phyloP scores from a whole-genome alignment of 2,888 invertebrate species.

The Campoletis raptor region DNA sequence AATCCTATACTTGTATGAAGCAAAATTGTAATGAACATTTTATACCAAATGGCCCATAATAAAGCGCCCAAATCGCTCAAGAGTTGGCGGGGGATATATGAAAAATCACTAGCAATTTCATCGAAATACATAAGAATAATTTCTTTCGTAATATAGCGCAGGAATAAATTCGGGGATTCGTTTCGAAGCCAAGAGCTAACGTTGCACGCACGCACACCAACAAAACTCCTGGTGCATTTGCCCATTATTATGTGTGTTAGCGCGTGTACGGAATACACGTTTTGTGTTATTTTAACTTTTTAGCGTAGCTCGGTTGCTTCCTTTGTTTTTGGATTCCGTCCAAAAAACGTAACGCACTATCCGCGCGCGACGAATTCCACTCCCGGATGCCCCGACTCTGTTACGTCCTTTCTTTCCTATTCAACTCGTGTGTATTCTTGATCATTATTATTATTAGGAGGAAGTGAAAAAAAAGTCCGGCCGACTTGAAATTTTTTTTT shows the following conservation, averaged over 20 bases:
- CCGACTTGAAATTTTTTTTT: constrained; percentile 2
- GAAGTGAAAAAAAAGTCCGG: neutral
- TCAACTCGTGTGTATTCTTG: constrained; percentile 38
- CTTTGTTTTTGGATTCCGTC: constrained; percentile 67
- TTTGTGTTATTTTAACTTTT: constrained; percentile 74
- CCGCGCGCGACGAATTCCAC: constrained; percentile 59
- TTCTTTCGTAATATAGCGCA: constrained; percentile 47
- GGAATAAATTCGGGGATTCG: constrained; percentile 59
- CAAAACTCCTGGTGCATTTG: neutral
- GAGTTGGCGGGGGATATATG: neutral
- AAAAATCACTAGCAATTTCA: constrained; percentile 12
- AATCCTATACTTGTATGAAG: too few species aligned
- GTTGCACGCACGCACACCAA: neutral
- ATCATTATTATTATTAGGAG: constrained; percentile 56
- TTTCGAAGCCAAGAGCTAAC: constrained; percentile 47
- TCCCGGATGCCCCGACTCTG: constrained; percentile 51
- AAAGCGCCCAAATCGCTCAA: too few species aligned
- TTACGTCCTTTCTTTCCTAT: constrained; percentile 17
- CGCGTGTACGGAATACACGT: constrained; percentile 41
- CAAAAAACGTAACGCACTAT: constrained; percentile 69
- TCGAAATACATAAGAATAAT: constrained; percentile 49
- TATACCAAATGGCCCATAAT: too few species aligned
- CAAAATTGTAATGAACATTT: too few species aligned
- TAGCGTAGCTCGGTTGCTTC: constrained; percentile 55
- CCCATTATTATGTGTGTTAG: too few species aligned